A percentile compares a stretch with the other conserved stretches of the same genome.
These are phyloP conservation scores for Meriones psammophilus DNA, from an alignment of 2,797 vertebrate species.

Conservation along the genomic window DNA sequence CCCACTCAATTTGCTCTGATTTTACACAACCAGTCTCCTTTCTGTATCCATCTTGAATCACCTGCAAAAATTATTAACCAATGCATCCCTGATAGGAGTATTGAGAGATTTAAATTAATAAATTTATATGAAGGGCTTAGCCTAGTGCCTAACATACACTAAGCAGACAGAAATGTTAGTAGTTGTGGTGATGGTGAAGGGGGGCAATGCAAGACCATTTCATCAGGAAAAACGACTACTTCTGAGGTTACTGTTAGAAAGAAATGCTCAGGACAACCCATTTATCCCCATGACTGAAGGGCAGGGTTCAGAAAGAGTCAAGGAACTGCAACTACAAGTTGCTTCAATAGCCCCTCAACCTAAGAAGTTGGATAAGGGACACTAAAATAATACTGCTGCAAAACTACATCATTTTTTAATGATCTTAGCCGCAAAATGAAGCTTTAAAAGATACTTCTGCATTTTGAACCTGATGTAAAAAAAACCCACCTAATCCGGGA, in stretches of 20 bases:
- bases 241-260: not conserved
- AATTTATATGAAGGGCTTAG: constrained; percentile 30
- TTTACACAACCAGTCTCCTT: not conserved
- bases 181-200: not conserved
- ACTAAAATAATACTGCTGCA: not conserved
- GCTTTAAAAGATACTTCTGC: not conserved
- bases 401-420: not conserved
- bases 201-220: not conserved
- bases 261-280: not conserved
- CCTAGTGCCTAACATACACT: not conserved
- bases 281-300: not conserved
- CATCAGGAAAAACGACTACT: not conserved
- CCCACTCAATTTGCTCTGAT: constrained; percentile 16
- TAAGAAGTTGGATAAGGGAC: not conserved
- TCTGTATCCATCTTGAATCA: constrained; percentile 35
- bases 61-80: not conserved
- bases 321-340: not conserved
- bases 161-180: constrained; percentile 1
- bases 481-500: not conserved
- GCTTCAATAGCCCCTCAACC: not conserved
- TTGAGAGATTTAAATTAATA: constrained; percentile 46
- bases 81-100: not conserved
- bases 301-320: constrained; percentile 37
- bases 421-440: constrained; percentile 24
- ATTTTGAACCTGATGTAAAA: not conserved